Evolutionary conservation across 2,113 vertebrate genomes (phyloP), one percentile per base, ranked within the genome.

Genomic region (Carassius gibelio): DNA sequence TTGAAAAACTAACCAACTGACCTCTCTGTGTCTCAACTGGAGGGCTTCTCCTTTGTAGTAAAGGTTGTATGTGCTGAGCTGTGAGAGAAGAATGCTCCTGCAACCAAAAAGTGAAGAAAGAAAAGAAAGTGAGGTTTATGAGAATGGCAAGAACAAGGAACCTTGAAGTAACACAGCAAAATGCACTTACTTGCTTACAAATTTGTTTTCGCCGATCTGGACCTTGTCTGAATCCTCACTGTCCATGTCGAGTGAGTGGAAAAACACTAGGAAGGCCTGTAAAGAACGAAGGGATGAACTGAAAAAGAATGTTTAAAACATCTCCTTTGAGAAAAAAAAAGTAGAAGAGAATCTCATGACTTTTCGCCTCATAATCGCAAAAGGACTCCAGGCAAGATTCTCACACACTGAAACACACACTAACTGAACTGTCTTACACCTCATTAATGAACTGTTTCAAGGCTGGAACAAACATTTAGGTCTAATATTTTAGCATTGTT

Each of bases 11-110:
- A 7, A 97, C 98, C 92, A 34, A 21, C 7, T 26, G 5, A 97
- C 98, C 92, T 99, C 97, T 88, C 97, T 94, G 93, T 99, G 96
- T n/a, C 98, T 91, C n/a, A 99, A 96, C 92, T 99, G 97, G 23
- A 98, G 87, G 50, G 97, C 97, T 78, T 98, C 96, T 81, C 97
- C 97, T 84, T 98, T 96, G 0, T 97, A 98, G 90, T 99, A 99
- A 64, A 99, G 90, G 93, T 99, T 99, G 91, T 99, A 99, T 0
- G 96, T 99, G 93, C 96, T 97, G 15, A 99, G 92, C 86, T 98
- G 96, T 15, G 96, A 91, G 36, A 99, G 95, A 62, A 99, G 92
- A 7, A 96, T 95, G 45, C 93, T 94, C 90, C 98, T 99, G 87
- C 72, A 78, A 68, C 81, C 10, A 30, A 85, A 26, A 84, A 38